Evolutionary conservation across 2,888 invertebrate genomes (phyloP), one percentile per base, ranked within the genome.

Genomic region (Cheilosia vulpina): DNA sequence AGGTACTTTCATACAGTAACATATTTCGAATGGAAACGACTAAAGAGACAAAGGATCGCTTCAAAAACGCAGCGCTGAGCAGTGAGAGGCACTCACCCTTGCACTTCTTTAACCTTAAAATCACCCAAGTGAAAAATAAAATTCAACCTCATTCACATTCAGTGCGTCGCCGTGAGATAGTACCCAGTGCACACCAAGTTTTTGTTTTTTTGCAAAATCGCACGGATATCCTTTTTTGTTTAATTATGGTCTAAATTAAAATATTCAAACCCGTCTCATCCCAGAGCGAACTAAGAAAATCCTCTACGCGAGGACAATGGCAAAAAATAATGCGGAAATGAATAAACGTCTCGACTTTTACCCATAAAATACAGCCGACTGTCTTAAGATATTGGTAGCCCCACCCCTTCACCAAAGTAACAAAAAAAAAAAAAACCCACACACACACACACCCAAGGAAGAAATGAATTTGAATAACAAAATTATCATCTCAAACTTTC

Each of bases 331-430:
- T 89, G 88, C 90, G 91, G 91, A 91, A 91, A 91, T 91, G 91
- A 91, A 91, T 91, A 91, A 91, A 90, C 90, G 90, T 90, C 90
- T 89, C 89, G 89, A 88, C 87, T 87, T 88, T 87, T 87, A 76
- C 85, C 71, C 81, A 85, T 81, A 85, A 85, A 81, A 85, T 81
- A 81, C 81, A 81, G 81, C 21, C 81, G 62, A 38, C 53, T 52
- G 72, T 81, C 85, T 81, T 85, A 77, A 85, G 85, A 85, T 81
- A 75, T 80, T 58, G 73, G 50, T 45, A 68, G 60, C 78, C 82
- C n/a, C 60, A n/a, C 66, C 83, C 62, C 57, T 62, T 24, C 11
- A n/a, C 24, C n/a, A 27, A 19, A 13, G 4, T 24, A 21, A 15
- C 5, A 50, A n/a, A 41, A 27, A 55, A 6, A 66, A 21, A 65